Base-by-base conservation (phyloP, 1,140 invertebrate genomes). In the Glossosoma conforme region DNA sequence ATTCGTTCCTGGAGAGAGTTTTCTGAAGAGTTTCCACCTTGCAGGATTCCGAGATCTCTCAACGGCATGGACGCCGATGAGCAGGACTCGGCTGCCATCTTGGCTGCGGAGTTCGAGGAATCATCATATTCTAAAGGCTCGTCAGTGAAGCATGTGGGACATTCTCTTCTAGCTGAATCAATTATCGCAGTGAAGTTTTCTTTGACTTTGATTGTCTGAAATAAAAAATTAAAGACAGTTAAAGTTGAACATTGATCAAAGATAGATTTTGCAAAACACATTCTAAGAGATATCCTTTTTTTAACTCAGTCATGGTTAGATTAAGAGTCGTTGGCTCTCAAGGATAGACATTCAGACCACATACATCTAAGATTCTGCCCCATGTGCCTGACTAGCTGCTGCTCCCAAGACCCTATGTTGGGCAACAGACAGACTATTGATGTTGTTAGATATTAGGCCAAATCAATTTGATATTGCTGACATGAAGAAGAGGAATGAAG, bases 21-120 rank as follows among this genome's bases (percentile, higher is more conserved):
- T 9, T 33, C 22, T 6, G 50, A 40, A 13, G 37, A 49, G 25
- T 57, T 57, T 35, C 46, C 55, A n/a, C 55, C 55, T 33, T 30
- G 49, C 6, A 46, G 13, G 28, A 10, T 21, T 2, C 22, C n/a
- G 13, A 42, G 18, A 15, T 53, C 45, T 21, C 36, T 32, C 14
- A 57, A 32, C 1, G 15, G 11, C 18, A 19, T 14, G 2, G 55
- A 41, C 13, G 44, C 32, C 10, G 25, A 11, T 11, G 42, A 30
- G 28, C 55, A 57, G 11, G 35, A 17, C 10, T 45, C 37, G 10
- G 55, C 55, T 13, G 42, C 42, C 11, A 20, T 18, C 19, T 25
- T 44, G 22, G 49, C 50, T 25, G 10, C 28, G 5, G 19, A 11
- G 13, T 44, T 53, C 41, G 22, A 22, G 19, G 43, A 8, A n/a